Evolutionary conservation across 2,797 vertebrate genomes (phyloP).

Genomic region (Graptemys geographica): DNA sequence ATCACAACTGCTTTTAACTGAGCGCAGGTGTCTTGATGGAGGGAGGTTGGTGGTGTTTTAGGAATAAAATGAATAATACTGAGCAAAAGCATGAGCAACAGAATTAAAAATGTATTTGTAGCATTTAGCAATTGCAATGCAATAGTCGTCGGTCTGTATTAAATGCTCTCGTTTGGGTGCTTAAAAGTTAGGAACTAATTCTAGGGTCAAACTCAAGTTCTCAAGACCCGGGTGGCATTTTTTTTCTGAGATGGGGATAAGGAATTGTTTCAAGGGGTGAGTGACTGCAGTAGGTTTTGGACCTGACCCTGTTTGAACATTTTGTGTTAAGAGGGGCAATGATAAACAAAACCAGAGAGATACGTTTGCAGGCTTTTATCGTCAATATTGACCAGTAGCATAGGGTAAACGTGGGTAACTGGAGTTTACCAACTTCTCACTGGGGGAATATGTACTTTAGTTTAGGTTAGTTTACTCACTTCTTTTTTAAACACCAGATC

Average conservation of each 20-base stretch:
- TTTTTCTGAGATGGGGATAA: background rate
- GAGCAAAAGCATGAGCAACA: conserved; percentile 54
- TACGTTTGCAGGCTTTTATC: background rate
- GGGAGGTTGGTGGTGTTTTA: conserved; percentile 46
- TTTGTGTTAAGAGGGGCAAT: conserved; percentile 26
- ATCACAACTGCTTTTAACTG: conserved; percentile 64
- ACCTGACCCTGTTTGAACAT: conserved; percentile 34
- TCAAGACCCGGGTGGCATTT: background rate
- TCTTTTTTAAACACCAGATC: background rate
- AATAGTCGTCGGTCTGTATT: background rate
- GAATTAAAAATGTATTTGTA: conserved; percentile 50
- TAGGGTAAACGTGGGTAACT: background rate
- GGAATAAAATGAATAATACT: conserved; percentile 66
- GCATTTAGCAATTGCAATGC: conserved; percentile 51
- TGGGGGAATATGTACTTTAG: background rate
- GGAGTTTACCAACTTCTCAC: background rate
- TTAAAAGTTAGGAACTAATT: conserved; percentile 10
- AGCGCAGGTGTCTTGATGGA: conserved; percentile 62
- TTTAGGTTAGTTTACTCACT: background rate
- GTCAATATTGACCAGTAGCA: background rate
- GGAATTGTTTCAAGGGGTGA: conserved; percentile 16
- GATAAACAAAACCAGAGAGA: conserved; percentile 3
- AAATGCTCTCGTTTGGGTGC: background rate
- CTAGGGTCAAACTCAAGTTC: background rate
- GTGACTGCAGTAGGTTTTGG: background rate